Evolutionary conservation across 2,888 invertebrate species (phyloP).

Genomic region (Athripsodes cinereus): DNA sequence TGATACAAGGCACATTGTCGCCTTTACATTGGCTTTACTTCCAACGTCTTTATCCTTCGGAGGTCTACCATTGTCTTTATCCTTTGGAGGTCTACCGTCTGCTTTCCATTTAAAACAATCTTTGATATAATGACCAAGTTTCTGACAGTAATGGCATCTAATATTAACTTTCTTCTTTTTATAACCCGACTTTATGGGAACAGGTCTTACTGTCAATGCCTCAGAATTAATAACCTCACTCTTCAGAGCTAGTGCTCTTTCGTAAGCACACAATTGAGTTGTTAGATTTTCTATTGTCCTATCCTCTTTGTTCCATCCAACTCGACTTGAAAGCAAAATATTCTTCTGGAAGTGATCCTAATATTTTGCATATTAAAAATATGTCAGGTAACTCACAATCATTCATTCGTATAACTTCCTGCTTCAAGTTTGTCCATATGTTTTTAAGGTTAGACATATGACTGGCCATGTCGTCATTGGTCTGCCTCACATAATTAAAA

Average conservation of each 20-base stretch:
- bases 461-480: constrained; percentile 22
- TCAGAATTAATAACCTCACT: constrained; percentile 4
- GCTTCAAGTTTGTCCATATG: neutral
- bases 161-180: constrained; percentile 4
- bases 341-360: constrained; percentile 18
- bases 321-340: constrained; percentile 17
- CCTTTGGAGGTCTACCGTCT: constrained; percentile 16
- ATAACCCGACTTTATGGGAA: neutral
- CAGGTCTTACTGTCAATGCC: neutral
- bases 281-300: constrained; percentile 17
- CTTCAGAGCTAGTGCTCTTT: constrained; percentile 12
- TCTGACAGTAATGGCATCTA: constrained; percentile 16
- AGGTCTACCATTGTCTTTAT: too few relatives aligned
- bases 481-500: constrained; percentile 17
- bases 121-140: constrained; percentile 13
- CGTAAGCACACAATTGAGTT: constrained; percentile 18
- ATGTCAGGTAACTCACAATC: constrained; percentile 11
- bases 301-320: constrained; percentile 9
- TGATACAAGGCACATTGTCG: too few relatives aligned
- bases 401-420: neutral
- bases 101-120: constrained; percentile 19
- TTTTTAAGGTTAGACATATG: constrained; percentile 20
- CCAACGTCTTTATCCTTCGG: constrained; percentile 1
- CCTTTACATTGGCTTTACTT: neutral
- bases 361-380: constrained; percentile 20